phyloP scores from a whole-genome alignment of 1,140 invertebrate genomes.

The Lamellibrachia luymesi region DNA sequence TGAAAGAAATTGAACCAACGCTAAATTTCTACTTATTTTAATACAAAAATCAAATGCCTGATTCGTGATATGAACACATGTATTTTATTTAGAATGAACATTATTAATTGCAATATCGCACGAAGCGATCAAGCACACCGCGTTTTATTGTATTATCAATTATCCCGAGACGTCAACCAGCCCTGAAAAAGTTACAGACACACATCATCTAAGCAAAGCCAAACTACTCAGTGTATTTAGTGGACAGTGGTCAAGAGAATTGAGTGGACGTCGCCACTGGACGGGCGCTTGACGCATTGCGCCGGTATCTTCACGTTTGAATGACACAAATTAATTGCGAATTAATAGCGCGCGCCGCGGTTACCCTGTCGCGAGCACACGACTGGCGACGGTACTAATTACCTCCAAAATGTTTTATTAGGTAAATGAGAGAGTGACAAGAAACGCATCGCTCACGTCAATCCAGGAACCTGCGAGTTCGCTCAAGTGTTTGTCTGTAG shows the following conservation, averaged over 20 bases:
- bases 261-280: background rate
- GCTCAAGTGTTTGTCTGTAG: background rate
- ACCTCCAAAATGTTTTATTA: background rate
- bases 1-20: background rate
- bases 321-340: background rate
- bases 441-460: background rate
- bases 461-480: background rate
- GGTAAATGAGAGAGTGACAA: background rate
- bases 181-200: background rate
- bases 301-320: background rate
- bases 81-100: background rate
- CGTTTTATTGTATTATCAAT: background rate
- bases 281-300: background rate
- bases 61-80: background rate
- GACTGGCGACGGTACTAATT: background rate
- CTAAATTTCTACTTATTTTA: too few relatives aligned
- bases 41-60: background rate
- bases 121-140: background rate
- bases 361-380: background rate
- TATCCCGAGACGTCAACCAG: background rate
- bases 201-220: background rate
- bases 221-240: too few relatives aligned
- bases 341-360: background rate
- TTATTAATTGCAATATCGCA: background rate
- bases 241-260: too few relatives aligned